Evolutionary conservation across 1,140 invertebrate species (phyloP).

Genomic region (Drosophila mayri): DNA sequence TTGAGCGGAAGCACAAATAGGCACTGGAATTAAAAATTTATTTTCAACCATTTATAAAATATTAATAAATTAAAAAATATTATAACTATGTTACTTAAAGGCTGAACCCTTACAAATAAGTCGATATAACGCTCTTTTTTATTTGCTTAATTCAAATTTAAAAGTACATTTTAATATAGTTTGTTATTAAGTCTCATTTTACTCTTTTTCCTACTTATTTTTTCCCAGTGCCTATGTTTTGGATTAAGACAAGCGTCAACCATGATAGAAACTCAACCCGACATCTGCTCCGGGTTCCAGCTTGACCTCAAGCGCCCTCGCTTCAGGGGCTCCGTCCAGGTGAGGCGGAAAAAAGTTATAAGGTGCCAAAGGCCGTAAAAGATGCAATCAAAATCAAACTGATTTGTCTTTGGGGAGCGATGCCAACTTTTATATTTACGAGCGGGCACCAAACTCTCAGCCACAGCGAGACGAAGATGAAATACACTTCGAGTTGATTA

Average conservation of each 20-base stretch:
- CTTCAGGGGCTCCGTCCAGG: slow-evolving; percentile 23
- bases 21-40: not conserved
- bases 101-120: no score
- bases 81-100: no score
- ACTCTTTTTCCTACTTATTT: not conserved
- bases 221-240: slow-evolving; percentile 2
- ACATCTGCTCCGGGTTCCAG: slow-evolving; percentile 9
- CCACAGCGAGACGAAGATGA: slow-evolving; percentile 14
- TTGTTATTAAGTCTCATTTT: no score
- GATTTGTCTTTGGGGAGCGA: slow-evolving; percentile 78
- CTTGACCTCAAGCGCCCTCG: slow-evolving; percentile 18
- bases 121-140: no score
- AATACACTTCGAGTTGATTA: slow-evolving; percentile 42
- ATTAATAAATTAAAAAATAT: no score
- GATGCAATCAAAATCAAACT: slow-evolving; percentile 83
- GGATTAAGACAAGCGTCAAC: slow-evolving; percentile 45
- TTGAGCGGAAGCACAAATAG: slow-evolving; percentile 20
- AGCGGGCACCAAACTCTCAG: slow-evolving; percentile 23
- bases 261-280: slow-evolving; percentile 27
- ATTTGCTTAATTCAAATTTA: no score
- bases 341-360: slow-evolving; percentile 68
- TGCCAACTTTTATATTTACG: slow-evolving; percentile 82
- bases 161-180: no score
- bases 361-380: slow-evolving; percentile 82
- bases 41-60: no score